Conservation (phyloP, 1,140 invertebrate species). For the Eriosoma lanigerum region DNA sequence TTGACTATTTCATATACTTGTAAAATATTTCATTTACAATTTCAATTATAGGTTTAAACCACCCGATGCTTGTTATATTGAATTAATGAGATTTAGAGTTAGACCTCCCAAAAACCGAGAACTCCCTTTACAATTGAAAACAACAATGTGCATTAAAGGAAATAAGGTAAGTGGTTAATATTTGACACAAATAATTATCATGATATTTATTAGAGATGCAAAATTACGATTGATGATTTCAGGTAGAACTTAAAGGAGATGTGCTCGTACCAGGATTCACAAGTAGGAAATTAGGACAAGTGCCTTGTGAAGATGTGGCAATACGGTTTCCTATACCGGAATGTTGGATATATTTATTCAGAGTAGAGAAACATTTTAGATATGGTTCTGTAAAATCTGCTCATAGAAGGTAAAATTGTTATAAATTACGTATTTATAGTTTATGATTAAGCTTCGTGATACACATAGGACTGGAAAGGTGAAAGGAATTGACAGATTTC, state of each 20-base stretch:
- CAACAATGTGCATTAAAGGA: conserved; percentile 80
- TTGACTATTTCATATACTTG: neutral
- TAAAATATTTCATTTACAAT: conserved; percentile 21
- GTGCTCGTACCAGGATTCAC: conserved; percentile 95
- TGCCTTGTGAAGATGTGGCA: conserved; percentile 97
- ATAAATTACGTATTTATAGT: too few relatives aligned
- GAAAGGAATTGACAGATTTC: conserved; percentile 89
- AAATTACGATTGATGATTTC: conserved; percentile 48
- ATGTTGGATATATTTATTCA: conserved; percentile 98
- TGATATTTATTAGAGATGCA: neutral
- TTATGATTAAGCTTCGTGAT: too few relatives aligned
- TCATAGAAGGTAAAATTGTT: conserved; percentile 69
- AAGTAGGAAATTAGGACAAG: conserved; percentile 88
- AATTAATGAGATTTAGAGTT: conserved; percentile 94
- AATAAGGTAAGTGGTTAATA: conserved; percentile 65
- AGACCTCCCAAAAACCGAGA: conserved; percentile 95
- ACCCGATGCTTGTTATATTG: conserved; percentile 97
- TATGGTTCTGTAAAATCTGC: conserved; percentile 99
- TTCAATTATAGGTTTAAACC: conserved; percentile 80
- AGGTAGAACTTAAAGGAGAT: conserved; percentile 91
- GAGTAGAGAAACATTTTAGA: conserved; percentile 97
- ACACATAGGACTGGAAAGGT: conserved; percentile 79
- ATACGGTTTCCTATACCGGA: conserved; percentile 97
- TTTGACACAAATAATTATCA: neutral
- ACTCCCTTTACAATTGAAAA: conserved; percentile 91